Evolutionary conservation across 1,140 invertebrate species (phyloP), one percentile per base, ranked within the genome.

Genomic region (Leptinotarsa texana): DNA sequence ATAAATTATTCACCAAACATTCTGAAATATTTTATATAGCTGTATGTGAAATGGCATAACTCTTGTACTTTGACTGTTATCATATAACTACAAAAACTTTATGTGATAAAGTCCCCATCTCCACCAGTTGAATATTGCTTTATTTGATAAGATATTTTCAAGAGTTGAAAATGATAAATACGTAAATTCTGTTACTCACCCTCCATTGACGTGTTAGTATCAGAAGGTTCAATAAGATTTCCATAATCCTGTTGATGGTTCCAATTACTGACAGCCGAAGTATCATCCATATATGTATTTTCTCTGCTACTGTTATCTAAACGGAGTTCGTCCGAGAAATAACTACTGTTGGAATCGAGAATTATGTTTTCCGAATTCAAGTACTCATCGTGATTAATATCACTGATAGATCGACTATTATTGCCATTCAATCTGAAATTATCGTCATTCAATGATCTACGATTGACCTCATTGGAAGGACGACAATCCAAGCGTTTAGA

Each of bases 401-500:
- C 63, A 21, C 13, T 70, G 27, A 13, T 8, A n/a, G 17, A 17
- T 51, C 13, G n/a, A 15, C 21, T 5, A 4, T 18, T 57, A 22
- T 13, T 65, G 6, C 22, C 22, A 6, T 68, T 61, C 8, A 63
- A 63, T 17, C 63, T 61, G 57, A n/a, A 57, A 17, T 13, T 61
- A 0, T 74, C 78, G 13, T 73, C 63, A 21, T 17, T 48, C 22
- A 75, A 69, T n/a, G 76, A 68, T 72, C 76, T 76, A 3, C 75
- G 75, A 73, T 76, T 79, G 15, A 69, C 47, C 13, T 72, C 76
- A 17, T 67, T 73, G 8, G 75, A 76, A 17, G 73, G 66, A 27
- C 76, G 17, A 17, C 63, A 17, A 68, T 80, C 82, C 5, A 77
- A 57, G 22, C 81, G 77, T 72, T 79, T 80, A 1, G 84, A 84